Evolutionary conservation across 1,140 invertebrate genomes (phyloP).

Genomic region (Drosophila leontia): DNA sequence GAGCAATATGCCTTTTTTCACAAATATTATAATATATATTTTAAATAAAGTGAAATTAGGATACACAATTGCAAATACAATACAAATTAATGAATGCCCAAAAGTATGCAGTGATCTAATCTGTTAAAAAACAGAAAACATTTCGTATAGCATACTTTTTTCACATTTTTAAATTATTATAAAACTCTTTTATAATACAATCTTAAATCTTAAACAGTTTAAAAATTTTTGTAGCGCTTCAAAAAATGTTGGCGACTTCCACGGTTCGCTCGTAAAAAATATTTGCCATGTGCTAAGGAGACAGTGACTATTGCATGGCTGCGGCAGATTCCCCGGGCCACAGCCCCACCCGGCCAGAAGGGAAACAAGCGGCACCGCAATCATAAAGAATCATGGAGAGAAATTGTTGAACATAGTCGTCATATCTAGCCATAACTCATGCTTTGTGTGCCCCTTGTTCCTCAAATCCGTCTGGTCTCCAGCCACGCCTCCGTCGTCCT

Average conservation of each 20-base stretch:
- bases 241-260: not conserved
- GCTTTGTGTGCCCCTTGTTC: constrained; percentile 53
- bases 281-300: constrained; percentile 27
- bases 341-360: constrained; percentile 2
- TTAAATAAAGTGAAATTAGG: not conserved
- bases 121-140: not conserved
- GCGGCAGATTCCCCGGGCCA: not conserved
- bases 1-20: not conserved
- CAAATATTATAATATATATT: too few relatives aligned
- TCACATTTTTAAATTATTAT: not conserved
- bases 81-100: not conserved
- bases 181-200: not conserved
- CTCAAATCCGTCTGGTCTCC: constrained; percentile 19
- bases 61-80: not conserved
- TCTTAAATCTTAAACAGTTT: too few relatives aligned
- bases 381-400: constrained; percentile 55
- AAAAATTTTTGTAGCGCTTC: not conserved
- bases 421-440: constrained; percentile 72
- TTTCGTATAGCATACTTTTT: not conserved
- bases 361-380: constrained; percentile 23
- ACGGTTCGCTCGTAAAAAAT: constrained; percentile 13
- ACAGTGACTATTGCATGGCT: constrained; percentile 52
- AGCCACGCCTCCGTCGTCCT: constrained; percentile 9
- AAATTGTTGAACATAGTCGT: constrained; percentile 61
- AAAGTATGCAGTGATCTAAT: not conserved